phyloP scores from a whole-genome alignment of 2,888 invertebrate species.

The Zygogramma bicolorata region DNA sequence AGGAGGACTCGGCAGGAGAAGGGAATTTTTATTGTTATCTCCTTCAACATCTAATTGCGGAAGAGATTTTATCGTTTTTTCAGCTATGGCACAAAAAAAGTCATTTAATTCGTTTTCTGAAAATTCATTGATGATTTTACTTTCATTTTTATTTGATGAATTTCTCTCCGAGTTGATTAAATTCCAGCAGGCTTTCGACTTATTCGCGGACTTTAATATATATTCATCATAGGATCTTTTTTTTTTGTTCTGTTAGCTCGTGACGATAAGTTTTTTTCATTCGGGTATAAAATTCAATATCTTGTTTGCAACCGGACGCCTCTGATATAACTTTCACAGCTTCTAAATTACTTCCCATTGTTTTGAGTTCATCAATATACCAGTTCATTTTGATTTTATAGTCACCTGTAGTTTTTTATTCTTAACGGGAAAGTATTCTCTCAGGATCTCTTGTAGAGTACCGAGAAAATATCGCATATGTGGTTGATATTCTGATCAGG shows the following conservation, averaged over 20 bases:
- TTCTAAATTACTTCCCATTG: conserved; percentile 15
- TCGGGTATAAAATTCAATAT: background rate
- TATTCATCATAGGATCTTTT: no score
- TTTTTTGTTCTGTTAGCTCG: no score
- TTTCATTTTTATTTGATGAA: background rate
- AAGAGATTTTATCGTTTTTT: conserved; percentile 8
- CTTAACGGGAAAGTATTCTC: no score
- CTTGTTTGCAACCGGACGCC: background rate
- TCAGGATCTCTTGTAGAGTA: no score
- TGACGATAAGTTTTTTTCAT: no score
- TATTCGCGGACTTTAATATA: no score
- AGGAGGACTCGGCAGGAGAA: no score
- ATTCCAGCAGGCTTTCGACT: conserved; percentile 19
- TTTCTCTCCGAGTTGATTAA: background rate
- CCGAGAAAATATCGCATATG: background rate
- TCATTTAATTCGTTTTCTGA: no score
- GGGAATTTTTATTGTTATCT: background rate
- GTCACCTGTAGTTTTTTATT: no score
- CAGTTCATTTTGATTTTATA: conserved; percentile 11
- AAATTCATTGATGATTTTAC: background rate
- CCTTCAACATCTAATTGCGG: conserved; percentile 1
- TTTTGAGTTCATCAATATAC: conserved; percentile 14
- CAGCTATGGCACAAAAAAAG: background rate
- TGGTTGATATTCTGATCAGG: conserved; percentile 8
- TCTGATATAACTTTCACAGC: conserved; percentile 13